phyloP scores from a whole-genome alignment of 1,140 invertebrate species.

The Holcopasites calliopsidis region DNA sequence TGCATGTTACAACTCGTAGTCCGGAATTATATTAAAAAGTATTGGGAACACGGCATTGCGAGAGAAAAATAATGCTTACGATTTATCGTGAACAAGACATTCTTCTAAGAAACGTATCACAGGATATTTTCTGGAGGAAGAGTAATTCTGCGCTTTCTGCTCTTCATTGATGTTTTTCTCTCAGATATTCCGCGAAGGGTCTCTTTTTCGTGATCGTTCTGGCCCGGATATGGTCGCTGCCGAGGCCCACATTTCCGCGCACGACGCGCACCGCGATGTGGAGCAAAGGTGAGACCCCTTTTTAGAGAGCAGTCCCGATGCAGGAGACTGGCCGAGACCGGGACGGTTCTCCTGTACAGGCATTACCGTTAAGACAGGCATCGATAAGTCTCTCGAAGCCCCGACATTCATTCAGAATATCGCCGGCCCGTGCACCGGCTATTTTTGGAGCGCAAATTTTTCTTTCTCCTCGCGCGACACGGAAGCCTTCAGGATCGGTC shows the following conservation, averaged over 20 bases:
- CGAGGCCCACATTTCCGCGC: slow-evolving; percentile 59
- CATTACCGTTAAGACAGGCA: slow-evolving; percentile 57
- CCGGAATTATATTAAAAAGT: neutral
- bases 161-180: neutral
- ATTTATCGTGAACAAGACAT: too few species aligned
- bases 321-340: slow-evolving; percentile 26
- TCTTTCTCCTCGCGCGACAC: neutral
- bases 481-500: too few species aligned
- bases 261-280: slow-evolving; percentile 51
- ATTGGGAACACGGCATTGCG: too few species aligned
- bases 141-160: too few species aligned
- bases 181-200: neutral
- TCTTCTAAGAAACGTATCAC: too few species aligned
- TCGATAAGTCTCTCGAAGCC: slow-evolving; percentile 24
- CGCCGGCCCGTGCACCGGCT: neutral
- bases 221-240: slow-evolving; percentile 69
- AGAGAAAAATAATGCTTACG: too few species aligned
- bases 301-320: slow-evolving; percentile 54
- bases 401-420: slow-evolving; percentile 22
- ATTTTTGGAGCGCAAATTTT: slow-evolving; percentile 6
- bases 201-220: slow-evolving; percentile 37
- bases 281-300: slow-evolving; percentile 69
- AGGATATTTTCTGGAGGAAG: too few species aligned
- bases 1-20: neutral
- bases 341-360: slow-evolving; percentile 25